Percentiles rank a stretch among this genome's conserved stretches.
Evolutionary conservation across 2,797 vertebrate species (phyloP).

Genomic region (Sebastes vulpes): DNA sequence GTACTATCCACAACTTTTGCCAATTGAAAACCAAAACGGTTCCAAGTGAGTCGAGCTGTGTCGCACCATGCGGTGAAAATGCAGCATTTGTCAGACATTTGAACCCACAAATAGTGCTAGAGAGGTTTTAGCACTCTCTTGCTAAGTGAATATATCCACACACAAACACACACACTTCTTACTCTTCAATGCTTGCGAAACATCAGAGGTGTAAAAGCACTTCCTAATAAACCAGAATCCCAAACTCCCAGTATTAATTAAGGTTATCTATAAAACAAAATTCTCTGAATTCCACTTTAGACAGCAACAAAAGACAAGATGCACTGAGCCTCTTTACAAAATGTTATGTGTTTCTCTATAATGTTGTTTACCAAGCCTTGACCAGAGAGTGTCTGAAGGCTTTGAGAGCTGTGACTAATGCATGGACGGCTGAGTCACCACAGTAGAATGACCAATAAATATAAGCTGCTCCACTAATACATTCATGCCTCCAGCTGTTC

Average conservation of each 20-base stretch:
- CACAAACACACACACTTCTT: not conserved
- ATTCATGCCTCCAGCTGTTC: not conserved
- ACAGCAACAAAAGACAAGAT: not conserved
- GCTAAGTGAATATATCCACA: not conserved
- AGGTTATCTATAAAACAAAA: not conserved
- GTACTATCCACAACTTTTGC: not conserved
- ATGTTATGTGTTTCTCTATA: conserved; percentile 1
- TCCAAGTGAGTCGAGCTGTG: not conserved
- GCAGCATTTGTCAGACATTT: not conserved
- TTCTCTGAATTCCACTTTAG: not conserved
- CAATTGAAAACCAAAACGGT: not conserved
- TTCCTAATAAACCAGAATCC: not conserved
- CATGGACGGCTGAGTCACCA: conserved; percentile 32
- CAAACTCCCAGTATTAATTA: conserved; percentile 16
- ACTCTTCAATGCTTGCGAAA: not conserved
- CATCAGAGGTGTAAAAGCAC: not conserved
- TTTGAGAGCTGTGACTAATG: conserved; percentile 41
- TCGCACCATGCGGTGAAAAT: not conserved
- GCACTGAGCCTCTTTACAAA: not conserved
- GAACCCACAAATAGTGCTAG: not conserved
- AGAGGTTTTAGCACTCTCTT: not conserved
- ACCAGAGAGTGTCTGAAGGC: conserved; percentile 4
- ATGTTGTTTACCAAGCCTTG: conserved; percentile 10
- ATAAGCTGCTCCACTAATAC: not conserved
- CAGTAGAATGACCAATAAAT: conserved; percentile 5